These are phyloP conservation scores for Molossus molossus DNA, from an alignment of 2,797 vertebrate species.

Conservation along the genomic window DNA sequence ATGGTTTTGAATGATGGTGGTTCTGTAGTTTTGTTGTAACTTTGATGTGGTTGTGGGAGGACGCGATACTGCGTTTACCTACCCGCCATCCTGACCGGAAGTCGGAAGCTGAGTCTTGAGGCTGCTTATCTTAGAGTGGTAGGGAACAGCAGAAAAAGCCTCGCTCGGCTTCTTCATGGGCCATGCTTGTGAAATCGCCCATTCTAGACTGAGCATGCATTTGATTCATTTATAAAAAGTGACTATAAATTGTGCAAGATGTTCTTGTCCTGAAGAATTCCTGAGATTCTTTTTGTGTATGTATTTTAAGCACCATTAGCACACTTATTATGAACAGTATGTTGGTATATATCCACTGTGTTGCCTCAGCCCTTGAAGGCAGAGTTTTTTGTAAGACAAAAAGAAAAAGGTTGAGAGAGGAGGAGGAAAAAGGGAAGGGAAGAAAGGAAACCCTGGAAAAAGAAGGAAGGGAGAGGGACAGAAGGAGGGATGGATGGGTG, in stretches of 20 bases:
- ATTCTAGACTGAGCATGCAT: not conserved
- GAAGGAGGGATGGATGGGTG: not conserved
- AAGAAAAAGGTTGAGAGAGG: not conserved
- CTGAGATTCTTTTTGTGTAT: conserved; percentile 40
- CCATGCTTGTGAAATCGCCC: not conserved
- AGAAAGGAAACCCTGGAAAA: not conserved
- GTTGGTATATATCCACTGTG: not conserved
- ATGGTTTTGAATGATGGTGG: too few relatives aligned
- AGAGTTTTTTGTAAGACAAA: not conserved
- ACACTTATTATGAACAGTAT: not conserved
- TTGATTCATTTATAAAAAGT: not conserved
- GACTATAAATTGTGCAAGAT: not conserved
- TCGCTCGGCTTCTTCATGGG: not conserved
- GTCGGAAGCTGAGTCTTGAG: not conserved
- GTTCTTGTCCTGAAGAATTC: not conserved
- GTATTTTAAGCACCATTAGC: not conserved
- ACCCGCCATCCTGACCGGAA: too few relatives aligned
- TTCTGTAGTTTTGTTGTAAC: too few relatives aligned
- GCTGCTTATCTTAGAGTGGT: not conserved
- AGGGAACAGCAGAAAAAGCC: not conserved
- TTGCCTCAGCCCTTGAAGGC: not conserved
- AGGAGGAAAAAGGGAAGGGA: not conserved
- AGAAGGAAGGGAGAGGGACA: not conserved
- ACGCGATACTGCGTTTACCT: too few relatives aligned
- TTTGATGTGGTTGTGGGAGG: too few relatives aligned